These are phyloP conservation scores for Melanophora roralis DNA, from an alignment of 2,888 invertebrate species.

Conservation along the genomic window DNA sequence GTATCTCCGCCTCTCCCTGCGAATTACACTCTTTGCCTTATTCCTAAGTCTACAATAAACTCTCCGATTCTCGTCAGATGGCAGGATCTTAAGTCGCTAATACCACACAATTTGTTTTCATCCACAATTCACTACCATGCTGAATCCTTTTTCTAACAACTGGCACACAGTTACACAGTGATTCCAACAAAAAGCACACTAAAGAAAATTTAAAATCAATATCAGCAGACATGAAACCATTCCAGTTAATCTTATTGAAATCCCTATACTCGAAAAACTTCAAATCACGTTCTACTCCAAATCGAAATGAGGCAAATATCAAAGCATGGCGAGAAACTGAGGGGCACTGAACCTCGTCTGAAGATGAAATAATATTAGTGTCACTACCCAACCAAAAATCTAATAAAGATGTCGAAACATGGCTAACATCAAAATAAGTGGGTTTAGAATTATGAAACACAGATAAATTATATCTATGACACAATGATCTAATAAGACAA, in stretches of 20 bases:
- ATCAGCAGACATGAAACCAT: background rate
- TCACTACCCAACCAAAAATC: background rate
- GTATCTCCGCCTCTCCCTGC: background rate
- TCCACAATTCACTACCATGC: background rate
- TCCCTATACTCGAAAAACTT: background rate
- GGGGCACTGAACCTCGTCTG: background rate
- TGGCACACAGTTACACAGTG: background rate
- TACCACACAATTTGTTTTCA: background rate
- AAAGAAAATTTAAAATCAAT: background rate
- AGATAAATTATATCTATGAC: background rate
- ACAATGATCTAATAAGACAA: background rate
- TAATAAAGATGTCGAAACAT: background rate
- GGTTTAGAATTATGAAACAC: conserved; percentile 18
- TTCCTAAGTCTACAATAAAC: background rate
- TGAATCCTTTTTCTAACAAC: background rate
- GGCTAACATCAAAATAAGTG: background rate
- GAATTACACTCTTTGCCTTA: background rate
- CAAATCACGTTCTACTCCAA: background rate
- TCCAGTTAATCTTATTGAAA: background rate
- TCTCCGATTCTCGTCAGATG: background rate
- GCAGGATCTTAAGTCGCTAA: background rate
- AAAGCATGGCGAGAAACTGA: conserved; percentile 2
- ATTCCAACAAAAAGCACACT: background rate
- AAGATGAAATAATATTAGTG: background rate
- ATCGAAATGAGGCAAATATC: background rate